Base-by-base conservation (phyloP, 2,888 invertebrate genomes). In the Limnephilus rhombicus region DNA sequence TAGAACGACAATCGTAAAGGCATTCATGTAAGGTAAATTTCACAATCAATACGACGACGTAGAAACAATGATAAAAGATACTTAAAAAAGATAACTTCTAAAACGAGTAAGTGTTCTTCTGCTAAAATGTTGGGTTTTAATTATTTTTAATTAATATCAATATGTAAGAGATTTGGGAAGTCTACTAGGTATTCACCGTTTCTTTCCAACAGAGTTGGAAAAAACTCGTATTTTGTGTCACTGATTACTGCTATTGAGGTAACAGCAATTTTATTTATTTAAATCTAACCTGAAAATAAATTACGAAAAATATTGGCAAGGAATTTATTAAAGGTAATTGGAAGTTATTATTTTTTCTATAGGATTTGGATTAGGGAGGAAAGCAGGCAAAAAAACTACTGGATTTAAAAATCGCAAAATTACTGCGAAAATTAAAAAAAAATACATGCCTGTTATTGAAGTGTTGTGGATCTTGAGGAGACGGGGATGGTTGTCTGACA, bases 401-500 rank as follows among this genome's bases (percentile, higher is more conserved):
- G 13, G 86, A 86, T 41, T 80, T 68, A 49, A 49, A 80, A n/a
- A 89, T 89, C 88, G 80, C 87, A 87, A 53, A 68, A 31, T 13
- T 87, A 87, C 18, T 87, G 87, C 87, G 87, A 87, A 34, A 68
- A 68, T 53, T 18, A 34, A 86, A 80, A 85, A 85, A 90, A 91
- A 31, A 90, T 92, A 93, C 90, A 80, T 92, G 91, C 91, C 90
- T 90, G 91, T 93, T 90, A 92, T 91, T 91, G 93, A 92, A 68
- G 91, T 89, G 90, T 86, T 92, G 92, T 91, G 92, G 68, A 80
- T 90, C 92, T 92, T 93, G 92, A 90, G 90, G 82, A 92, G 91
- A 87, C 92, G 92, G 82, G 91, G 91, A 90, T 92, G 92, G 93
- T 91, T 91, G 91, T 93, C 93, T 89, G 92, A 92, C 92, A 92